Conservation (phyloP, 2,888 invertebrate species). For the Sphaeridia pumilis region DNA sequence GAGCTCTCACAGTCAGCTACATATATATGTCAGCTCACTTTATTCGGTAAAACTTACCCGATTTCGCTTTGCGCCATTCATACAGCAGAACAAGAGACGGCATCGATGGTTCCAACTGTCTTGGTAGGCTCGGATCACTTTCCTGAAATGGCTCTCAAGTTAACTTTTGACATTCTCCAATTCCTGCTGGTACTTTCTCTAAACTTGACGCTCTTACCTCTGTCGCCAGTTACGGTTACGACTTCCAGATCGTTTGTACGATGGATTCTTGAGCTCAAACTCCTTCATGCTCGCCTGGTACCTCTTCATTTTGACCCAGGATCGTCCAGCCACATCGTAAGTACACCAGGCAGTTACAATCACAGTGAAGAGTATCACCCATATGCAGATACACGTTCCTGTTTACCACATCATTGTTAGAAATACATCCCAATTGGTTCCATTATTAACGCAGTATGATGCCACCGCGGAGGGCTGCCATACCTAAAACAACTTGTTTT, state of each 20-base stretch:
- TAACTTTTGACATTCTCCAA: too few species aligned
- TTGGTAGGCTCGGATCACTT: conserved; percentile 73
- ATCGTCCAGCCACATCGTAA: conserved; percentile 73
- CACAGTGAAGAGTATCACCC: conserved; percentile 59
- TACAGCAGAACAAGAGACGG: conserved; percentile 68
- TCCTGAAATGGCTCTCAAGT: conserved; percentile 46
- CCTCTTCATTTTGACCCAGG: conserved; percentile 82
- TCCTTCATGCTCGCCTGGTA: conserved; percentile 70
- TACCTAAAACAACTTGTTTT: conserved; percentile 63
- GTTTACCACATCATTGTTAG: too few species aligned
- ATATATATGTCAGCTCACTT: not conserved
- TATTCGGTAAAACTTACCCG: conserved; percentile 42
- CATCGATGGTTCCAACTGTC: conserved; percentile 79
- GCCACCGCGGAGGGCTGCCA: conserved; percentile 36
- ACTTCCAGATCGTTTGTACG: conserved; percentile 63
- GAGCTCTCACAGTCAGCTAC: not conserved
- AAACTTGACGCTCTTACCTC: conserved; percentile 51
- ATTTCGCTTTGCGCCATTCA: conserved; percentile 61
- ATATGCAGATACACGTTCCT: conserved; percentile 66
- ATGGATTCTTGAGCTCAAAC: conserved; percentile 56
- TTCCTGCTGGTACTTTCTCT: too few species aligned
- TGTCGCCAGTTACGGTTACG: conserved; percentile 71
- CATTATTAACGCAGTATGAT: not conserved
- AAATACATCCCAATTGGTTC: too few species aligned
- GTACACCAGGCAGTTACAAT: conserved; percentile 72